Percentiles rank a stretch among this genome's conserved stretches.
These are phyloP conservation scores for Drosophila kuntzei DNA, from an alignment of 2,888 invertebrate species.

Conservation along the genomic window DNA sequence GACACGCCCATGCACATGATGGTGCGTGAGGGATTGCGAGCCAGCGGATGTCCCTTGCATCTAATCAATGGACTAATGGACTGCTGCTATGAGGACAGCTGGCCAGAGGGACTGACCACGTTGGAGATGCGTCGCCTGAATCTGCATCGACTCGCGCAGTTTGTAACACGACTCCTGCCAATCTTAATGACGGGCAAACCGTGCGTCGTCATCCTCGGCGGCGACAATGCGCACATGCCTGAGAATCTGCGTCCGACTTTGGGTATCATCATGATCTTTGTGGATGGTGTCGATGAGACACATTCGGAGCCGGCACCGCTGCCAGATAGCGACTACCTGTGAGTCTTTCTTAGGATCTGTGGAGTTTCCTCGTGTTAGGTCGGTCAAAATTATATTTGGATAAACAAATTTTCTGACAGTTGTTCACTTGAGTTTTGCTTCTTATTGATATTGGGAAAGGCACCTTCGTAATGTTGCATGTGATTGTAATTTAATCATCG, in stretches of 20 bases:
- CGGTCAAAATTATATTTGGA: slow-evolving; percentile 31
- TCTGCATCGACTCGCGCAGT: slow-evolving; percentile 43
- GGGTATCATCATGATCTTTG: slow-evolving; percentile 60
- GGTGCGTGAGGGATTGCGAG: slow-evolving; percentile 48
- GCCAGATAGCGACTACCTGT: slow-evolving; percentile 42
- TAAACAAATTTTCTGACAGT: slow-evolving; percentile 16
- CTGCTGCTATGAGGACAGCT: slow-evolving; percentile 60
- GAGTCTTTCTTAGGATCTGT: slow-evolving; percentile 2
- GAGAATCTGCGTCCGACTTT: slow-evolving; percentile 55
- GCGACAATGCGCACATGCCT: slow-evolving; percentile 64
- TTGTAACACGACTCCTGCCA: slow-evolving; percentile 51
- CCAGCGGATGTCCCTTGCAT: slow-evolving; percentile 57
- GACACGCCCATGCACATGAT: slow-evolving; percentile 51
- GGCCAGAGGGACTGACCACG: slow-evolving; percentile 57
- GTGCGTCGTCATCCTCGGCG: slow-evolving; percentile 52
- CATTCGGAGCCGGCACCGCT: slow-evolving; percentile 26
- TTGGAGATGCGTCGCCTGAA: slow-evolving; percentile 59
- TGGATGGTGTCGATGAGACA: slow-evolving; percentile 60
- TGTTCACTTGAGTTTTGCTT: slow-evolving; percentile 8
- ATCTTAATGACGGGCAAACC: slow-evolving; percentile 34
- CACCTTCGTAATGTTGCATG: background rate
- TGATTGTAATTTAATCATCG: background rate
- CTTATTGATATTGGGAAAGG: background rate
- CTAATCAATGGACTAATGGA: slow-evolving; percentile 51
- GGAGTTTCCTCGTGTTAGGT: slow-evolving; percentile 27